These are phyloP conservation scores for Burhinus bistriatus DNA, from an alignment of 2,113 vertebrate genomes.

Conservation along the genomic window DNA sequence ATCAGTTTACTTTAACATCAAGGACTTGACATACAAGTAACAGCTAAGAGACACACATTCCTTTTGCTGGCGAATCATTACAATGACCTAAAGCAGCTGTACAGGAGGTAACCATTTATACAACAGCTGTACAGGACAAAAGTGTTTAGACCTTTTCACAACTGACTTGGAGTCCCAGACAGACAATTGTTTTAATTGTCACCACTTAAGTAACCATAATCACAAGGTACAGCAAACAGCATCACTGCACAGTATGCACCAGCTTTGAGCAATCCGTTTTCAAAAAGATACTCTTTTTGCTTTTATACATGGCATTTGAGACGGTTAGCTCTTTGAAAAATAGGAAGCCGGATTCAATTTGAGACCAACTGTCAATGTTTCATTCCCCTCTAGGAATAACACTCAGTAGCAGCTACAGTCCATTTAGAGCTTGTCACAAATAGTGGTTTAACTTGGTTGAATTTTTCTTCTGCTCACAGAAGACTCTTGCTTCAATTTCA, in stretches of 20 bases:
- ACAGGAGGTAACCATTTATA: neutral
- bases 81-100: neutral
- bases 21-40: neutral
- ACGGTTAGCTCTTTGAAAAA: neutral
- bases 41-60: neutral
- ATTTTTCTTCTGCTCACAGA: neutral
- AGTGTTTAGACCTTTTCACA: neutral
- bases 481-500: neutral
- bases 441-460: neutral
- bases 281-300: neutral
- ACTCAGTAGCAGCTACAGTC: neutral
- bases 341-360: neutral
- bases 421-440: neutral
- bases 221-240: neutral
- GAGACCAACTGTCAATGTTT: conserved; percentile 1
- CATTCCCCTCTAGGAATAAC: neutral
- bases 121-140: neutral
- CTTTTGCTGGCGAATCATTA: neutral
- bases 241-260: neutral
- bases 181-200: neutral
- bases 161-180: neutral
- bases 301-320: neutral
- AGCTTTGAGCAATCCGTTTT: neutral
- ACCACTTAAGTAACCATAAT: neutral
- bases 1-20: neutral